A percentile compares a stretch with the other conserved stretches of the same genome.
phyloP scores from a whole-genome alignment of 2,888 invertebrate species.

The Meloe dianella region DNA sequence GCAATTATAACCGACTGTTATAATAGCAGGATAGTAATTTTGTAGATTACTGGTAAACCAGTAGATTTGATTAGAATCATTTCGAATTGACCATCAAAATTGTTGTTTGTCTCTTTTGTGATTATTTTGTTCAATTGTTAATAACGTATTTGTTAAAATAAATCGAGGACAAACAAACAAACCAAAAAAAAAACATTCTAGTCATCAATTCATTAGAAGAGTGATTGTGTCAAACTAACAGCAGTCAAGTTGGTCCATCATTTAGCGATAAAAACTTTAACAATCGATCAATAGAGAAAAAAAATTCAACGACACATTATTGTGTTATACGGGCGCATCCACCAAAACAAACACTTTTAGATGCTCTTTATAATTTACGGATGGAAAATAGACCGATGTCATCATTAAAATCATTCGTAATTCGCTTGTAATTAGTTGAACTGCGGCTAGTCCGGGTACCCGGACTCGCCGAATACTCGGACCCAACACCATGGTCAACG shows the following conservation, averaged over 20 bases:
- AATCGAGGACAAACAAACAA: background rate
- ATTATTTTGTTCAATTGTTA: background rate
- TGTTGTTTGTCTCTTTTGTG: background rate
- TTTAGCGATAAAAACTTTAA: background rate
- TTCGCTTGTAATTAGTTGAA: too few species aligned
- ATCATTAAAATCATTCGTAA: too few species aligned
- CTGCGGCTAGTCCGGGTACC: too few species aligned
- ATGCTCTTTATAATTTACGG: too few species aligned
- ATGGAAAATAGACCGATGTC: too few species aligned
- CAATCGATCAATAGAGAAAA: background rate
- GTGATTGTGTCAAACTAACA: background rate
- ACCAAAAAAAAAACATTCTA: background rate
- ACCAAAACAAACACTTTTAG: background rate
- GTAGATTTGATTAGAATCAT: constrained; percentile 2
- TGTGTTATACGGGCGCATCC: background rate
- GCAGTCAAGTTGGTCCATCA: background rate
- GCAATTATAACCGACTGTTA: constrained; percentile 3
- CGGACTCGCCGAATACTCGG: too few species aligned
- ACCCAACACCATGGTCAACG: too few species aligned
- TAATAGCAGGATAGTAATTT: background rate
- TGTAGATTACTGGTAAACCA: background rate
- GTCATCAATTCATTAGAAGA: background rate
- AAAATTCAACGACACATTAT: background rate
- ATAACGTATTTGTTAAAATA: background rate
- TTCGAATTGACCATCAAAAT: background rate